phyloP scores from a whole-genome alignment of 2,888 invertebrate genomes.

The Nematopogon swammerdamellus region DNA sequence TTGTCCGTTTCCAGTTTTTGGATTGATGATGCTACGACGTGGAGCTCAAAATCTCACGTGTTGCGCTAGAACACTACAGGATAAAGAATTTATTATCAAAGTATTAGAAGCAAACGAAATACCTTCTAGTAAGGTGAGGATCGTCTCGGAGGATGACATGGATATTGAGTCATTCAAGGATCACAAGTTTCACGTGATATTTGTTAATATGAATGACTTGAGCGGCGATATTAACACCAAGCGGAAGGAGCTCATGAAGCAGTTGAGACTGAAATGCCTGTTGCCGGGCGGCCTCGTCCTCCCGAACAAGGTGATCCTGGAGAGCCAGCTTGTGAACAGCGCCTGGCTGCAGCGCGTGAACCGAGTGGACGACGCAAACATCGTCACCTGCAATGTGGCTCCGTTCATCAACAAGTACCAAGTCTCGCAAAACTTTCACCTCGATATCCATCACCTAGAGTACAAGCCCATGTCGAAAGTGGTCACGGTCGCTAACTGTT shows the following conservation, averaged over 20 bases:
- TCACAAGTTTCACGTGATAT: constrained; percentile 49
- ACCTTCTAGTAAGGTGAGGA: constrained; percentile 26
- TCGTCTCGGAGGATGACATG: constrained; percentile 30
- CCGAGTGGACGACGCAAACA: constrained; percentile 52
- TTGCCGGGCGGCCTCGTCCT: constrained; percentile 41
- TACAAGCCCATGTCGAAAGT: constrained; percentile 36
- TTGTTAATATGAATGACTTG: constrained; percentile 49
- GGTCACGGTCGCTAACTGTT: constrained; percentile 20
- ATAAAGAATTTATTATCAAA: constrained; percentile 36
- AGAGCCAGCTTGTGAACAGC: constrained; percentile 58
- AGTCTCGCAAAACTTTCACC: constrained; percentile 53
- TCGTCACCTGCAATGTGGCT: constrained; percentile 50
- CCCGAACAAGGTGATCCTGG: constrained; percentile 49
- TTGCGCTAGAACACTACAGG: constrained; percentile 27
- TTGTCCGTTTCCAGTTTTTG: constrained; percentile 61
- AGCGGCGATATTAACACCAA: constrained; percentile 55
- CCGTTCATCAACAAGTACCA: constrained; percentile 57
- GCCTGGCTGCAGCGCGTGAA: constrained; percentile 58
- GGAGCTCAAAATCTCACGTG: constrained; percentile 43
- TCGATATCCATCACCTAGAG: constrained; percentile 38
- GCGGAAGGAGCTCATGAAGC: constrained; percentile 21
- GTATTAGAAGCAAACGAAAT: constrained; percentile 40
- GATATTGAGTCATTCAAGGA: constrained; percentile 21
- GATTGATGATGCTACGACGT: constrained; percentile 52
- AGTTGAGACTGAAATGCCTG: constrained; percentile 29